Evolutionary conservation across 2,888 invertebrate genomes (phyloP).

Genomic region (Brenthis hecate): DNA sequence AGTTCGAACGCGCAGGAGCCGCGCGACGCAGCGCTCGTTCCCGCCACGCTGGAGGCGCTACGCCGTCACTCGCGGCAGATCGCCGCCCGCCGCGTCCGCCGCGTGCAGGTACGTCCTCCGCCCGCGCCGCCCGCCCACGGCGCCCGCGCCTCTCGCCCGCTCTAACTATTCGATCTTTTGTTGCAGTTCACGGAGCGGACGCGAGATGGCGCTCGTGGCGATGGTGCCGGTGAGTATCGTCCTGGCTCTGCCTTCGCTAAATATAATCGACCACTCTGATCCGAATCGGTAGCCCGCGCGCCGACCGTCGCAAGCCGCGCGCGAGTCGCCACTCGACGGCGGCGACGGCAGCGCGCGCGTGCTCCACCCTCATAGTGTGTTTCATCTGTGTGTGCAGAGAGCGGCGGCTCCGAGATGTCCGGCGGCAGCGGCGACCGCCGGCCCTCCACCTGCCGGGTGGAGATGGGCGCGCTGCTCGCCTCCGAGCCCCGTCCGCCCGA

Average conservation of each 20-base stretch:
- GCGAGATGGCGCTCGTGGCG: constrained; percentile 72
- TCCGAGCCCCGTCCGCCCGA: constrained; percentile 86
- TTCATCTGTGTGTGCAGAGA: constrained; percentile 58
- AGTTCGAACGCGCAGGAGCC: constrained; percentile 50
- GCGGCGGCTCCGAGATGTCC: constrained; percentile 72
- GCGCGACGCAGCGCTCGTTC: constrained; percentile 18
- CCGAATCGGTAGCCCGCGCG: constrained; percentile 47
- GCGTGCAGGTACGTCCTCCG: constrained; percentile 87
- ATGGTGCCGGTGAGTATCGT: constrained; percentile 68
- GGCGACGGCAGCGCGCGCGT: constrained; percentile 47
- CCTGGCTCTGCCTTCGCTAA: constrained; percentile 48
- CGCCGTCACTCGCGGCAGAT: constrained; percentile 93
- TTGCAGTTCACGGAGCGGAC: constrained; percentile 77
- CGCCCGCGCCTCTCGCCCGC: constrained; percentile 37
- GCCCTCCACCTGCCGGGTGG: constrained; percentile 79
- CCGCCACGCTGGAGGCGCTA: constrained; percentile 86
- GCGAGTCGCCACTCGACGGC: constrained; percentile 35
- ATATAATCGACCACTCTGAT: constrained; percentile 59
- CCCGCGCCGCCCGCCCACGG: constrained; percentile 50
- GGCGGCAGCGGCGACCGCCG: constrained; percentile 66
- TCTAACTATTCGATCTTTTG: constrained; percentile 41
- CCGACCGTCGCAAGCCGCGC: constrained; percentile 32
- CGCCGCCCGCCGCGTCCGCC: constrained; percentile 90
- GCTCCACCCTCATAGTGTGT: constrained; percentile 46
- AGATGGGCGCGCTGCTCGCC: constrained; percentile 85